phyloP scores from a whole-genome alignment of 2,113 vertebrate species.

The Melanerpes formicivorus region DNA sequence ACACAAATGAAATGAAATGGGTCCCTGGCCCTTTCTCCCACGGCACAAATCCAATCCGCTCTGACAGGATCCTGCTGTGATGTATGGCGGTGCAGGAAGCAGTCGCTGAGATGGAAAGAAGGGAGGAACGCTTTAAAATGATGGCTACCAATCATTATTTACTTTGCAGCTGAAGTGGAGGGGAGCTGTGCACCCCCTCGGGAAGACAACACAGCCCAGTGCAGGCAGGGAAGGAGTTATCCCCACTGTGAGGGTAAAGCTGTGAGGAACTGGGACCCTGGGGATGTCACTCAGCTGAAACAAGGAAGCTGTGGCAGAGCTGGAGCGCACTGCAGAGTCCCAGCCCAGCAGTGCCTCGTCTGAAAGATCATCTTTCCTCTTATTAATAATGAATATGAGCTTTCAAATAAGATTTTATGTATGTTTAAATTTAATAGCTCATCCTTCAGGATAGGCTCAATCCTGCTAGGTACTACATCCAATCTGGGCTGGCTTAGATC shows the following conservation, averaged over 20 bases:
- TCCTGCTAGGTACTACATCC: neutral
- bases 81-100: neutral
- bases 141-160: neutral
- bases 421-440: slow-evolving; percentile 34
- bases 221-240: neutral
- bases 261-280: neutral
- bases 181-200: neutral
- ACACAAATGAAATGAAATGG: slow-evolving; percentile 2
- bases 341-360: neutral
- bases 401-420: slow-evolving; percentile 36
- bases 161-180: neutral
- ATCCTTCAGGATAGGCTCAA: slow-evolving; percentile 12
- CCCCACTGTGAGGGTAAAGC: neutral
- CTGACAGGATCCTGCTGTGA: neutral
- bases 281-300: neutral
- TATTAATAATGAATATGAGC: slow-evolving; percentile 10
- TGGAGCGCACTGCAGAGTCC: neutral
- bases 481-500: neutral
- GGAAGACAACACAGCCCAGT: neutral
- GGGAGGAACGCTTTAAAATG: neutral
- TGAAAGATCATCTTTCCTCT: slow-evolving; percentile 13
- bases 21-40: neutral
- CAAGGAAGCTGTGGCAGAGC: neutral
- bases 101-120: neutral
- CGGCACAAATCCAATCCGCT: neutral